Percentiles rank a stretch among this genome's conserved stretches.
phyloP scores from a whole-genome alignment of 2,888 invertebrate genomes.

The Pristionchus exspectatus region DNA sequence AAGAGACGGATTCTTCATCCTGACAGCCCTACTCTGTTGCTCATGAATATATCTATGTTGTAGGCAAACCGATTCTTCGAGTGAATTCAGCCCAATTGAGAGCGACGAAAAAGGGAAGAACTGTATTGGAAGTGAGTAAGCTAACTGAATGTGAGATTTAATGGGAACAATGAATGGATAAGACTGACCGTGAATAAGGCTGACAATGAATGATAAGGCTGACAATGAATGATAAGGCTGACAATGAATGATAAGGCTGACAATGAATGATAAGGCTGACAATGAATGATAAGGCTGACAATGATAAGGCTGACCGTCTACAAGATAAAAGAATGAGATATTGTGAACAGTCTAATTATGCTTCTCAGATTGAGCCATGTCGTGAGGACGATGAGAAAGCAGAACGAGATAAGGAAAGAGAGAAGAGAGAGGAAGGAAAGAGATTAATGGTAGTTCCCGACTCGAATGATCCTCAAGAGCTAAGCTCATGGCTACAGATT shows the following conservation, averaged over 20 bases:
- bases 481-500: slow-evolving; percentile 64
- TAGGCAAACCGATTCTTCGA: slow-evolving; percentile 56
- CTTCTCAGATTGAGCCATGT: slow-evolving; percentile 57
- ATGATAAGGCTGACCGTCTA: too few relatives aligned
- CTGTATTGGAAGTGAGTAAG: slow-evolving; percentile 69
- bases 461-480: slow-evolving; percentile 57
- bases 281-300: too few relatives aligned
- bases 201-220: too few relatives aligned
- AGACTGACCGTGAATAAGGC: too few relatives aligned
- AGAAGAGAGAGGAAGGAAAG: slow-evolving; percentile 50
- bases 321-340: not conserved
- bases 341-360: not conserved
- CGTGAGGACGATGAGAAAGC: slow-evolving; percentile 55
- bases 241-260: too few relatives aligned
- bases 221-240: too few relatives aligned
- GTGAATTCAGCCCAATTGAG: slow-evolving; percentile 71
- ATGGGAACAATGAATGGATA: not conserved
- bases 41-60: not conserved
- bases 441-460: slow-evolving; percentile 61
- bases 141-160: not conserved
- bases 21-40: too few relatives aligned
- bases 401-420: slow-evolving; percentile 54
- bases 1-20: too few relatives aligned
- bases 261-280: too few relatives aligned
- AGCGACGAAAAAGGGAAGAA: slow-evolving; percentile 74